A percentile compares a stretch with the other conserved stretches of the same genome.
Evolutionary conservation across 2,113 vertebrate genomes (phyloP).

Genomic region (Spilogale gracilis): DNA sequence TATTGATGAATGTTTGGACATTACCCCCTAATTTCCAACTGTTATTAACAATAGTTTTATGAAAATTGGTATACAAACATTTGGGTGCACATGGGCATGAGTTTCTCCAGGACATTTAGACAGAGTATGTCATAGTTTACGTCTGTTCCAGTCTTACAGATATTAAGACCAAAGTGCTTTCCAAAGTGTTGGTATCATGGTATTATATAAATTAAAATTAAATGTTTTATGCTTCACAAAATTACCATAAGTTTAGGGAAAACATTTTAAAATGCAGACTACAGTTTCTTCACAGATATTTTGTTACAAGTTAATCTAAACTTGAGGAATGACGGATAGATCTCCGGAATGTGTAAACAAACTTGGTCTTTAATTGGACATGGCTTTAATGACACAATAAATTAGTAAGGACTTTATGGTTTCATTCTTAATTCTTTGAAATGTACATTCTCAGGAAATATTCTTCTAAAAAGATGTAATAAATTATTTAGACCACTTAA

Average conservation of each 20-base stretch:
- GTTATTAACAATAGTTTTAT: background rate
- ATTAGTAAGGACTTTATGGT: background rate
- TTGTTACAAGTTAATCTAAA: background rate
- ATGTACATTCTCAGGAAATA: background rate
- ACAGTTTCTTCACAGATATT: background rate
- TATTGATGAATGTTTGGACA: background rate
- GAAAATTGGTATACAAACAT: background rate
- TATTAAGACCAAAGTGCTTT: background rate
- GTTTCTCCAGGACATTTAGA: background rate
- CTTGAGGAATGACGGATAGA: background rate
- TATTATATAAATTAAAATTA: background rate
- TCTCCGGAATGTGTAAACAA: background rate
- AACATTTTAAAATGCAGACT: background rate
- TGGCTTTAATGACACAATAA: constrained; percentile 54
- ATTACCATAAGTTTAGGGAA: background rate
- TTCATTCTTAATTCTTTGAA: background rate
- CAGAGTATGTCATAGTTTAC: background rate
- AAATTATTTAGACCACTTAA: background rate
- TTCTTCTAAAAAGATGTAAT: constrained; percentile 58
- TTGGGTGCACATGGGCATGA: background rate
- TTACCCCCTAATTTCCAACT: background rate
- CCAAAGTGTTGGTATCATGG: background rate
- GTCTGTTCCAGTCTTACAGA: background rate
- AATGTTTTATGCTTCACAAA: background rate
- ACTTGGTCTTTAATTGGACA: background rate